A percentile compares a stretch with the other conserved stretches of the same genome.
phyloP scores from a whole-genome alignment of 1,140 invertebrate genomes.

The Cotesia glomerata region DNA sequence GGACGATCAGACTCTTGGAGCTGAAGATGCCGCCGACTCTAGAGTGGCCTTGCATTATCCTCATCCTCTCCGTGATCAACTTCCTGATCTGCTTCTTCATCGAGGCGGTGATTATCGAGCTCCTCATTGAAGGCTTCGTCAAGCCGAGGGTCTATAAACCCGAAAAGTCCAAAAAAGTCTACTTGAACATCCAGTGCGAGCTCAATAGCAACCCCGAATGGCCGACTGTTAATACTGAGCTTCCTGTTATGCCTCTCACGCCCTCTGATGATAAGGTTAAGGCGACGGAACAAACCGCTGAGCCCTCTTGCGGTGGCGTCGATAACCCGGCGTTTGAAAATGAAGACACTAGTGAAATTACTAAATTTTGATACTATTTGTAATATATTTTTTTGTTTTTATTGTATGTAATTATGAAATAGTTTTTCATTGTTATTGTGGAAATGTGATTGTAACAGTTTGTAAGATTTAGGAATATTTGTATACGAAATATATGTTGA shows the following conservation, averaged over 20 bases:
- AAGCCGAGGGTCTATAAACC: conserved; percentile 65
- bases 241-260: conserved; percentile 39
- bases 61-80: conserved; percentile 68
- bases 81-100: conserved; percentile 69
- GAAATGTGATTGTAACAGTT: too few species aligned
- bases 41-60: conserved; percentile 69
- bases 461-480: too few species aligned
- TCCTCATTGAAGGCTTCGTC: conserved; percentile 64
- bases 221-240: conserved; percentile 40
- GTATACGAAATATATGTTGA: too few species aligned
- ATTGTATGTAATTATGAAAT: too few species aligned
- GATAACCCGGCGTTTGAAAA: too few species aligned
- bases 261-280: conserved; percentile 32
- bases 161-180: conserved; percentile 65
- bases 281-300: too few species aligned
- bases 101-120: conserved; percentile 70
- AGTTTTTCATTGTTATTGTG: too few species aligned
- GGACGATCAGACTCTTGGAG: conserved; percentile 69
- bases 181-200: conserved; percentile 61
- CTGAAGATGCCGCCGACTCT: conserved; percentile 71
- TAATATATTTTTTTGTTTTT: too few species aligned
- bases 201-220: conserved; percentile 49
- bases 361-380: not conserved
- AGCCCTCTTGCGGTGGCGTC: too few species aligned
- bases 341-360: too few species aligned